Conservation (phyloP, 2,888 invertebrate genomes). For the Ceraclea dissimilis region DNA sequence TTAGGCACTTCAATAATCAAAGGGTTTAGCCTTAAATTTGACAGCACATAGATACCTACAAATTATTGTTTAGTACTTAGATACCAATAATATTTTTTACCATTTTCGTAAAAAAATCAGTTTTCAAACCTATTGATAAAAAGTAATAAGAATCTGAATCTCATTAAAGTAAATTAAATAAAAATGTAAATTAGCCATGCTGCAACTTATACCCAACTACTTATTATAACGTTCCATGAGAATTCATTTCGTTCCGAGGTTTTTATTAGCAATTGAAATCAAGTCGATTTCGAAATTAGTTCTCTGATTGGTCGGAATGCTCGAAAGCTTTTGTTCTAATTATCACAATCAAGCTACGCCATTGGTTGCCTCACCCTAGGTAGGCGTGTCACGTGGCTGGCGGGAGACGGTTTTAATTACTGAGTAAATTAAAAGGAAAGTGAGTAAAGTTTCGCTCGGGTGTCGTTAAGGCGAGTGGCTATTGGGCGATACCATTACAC, state of each 20-base stretch:
- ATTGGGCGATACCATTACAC: slow-evolving; percentile 13
- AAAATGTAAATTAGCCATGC: neutral
- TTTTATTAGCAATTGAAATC: slow-evolving; percentile 2
- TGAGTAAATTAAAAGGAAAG: slow-evolving; percentile 47
- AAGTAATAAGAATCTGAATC: neutral
- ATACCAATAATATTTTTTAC: too few species aligned
- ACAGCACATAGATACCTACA: too few species aligned
- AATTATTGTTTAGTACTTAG: too few species aligned
- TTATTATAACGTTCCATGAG: neutral
- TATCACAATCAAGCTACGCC: slow-evolving; percentile 48
- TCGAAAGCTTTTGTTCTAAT: slow-evolving; percentile 39
- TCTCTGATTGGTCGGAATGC: slow-evolving; percentile 25
- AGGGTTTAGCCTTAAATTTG: too few species aligned
- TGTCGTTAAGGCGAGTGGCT: slow-evolving; percentile 8
- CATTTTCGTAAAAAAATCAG: too few species aligned
- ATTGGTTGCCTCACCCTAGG: slow-evolving; percentile 46
- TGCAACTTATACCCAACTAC: neutral
- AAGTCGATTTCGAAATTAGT: slow-evolving; percentile 20
- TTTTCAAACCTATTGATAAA: too few species aligned
- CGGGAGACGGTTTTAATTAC: slow-evolving; percentile 44
- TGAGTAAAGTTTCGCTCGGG: slow-evolving; percentile 28
- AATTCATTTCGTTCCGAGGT: neutral
- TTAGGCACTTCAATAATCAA: too few species aligned
- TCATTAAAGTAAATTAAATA: neutral
- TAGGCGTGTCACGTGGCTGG: slow-evolving; percentile 24